Conservation (phyloP, 2,113 vertebrate genomes). For the Kryptolebias marmoratus region DNA sequence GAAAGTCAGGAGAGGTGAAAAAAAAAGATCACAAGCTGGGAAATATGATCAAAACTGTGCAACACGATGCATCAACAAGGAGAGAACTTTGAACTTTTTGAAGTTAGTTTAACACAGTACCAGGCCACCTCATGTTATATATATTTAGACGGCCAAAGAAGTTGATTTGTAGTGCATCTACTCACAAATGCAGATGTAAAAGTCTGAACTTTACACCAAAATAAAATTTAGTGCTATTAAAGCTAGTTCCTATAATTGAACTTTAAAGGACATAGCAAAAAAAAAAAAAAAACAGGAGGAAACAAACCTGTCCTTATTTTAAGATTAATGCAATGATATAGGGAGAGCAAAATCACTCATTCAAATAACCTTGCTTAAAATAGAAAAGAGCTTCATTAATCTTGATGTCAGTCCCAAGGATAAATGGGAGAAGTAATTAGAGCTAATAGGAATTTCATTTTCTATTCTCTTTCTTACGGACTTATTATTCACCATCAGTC, state of each 20-base stretch:
- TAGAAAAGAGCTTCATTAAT: slow-evolving; percentile 79
- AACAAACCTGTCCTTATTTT: slow-evolving; percentile 50
- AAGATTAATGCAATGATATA: slow-evolving; percentile 74
- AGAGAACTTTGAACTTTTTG: slow-evolving; percentile 8
- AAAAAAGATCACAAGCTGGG: slow-evolving; percentile 2
- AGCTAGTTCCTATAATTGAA: slow-evolving; percentile 18
- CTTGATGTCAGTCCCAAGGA: slow-evolving; percentile 77
- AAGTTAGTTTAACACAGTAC: background rate
- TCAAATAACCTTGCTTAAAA: slow-evolving; percentile 81
- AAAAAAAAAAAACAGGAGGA: slow-evolving; percentile 26
- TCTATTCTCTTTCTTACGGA: slow-evolving; percentile 58
- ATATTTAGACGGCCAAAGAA: background rate
- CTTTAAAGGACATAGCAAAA: slow-evolving; percentile 14
- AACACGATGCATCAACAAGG: slow-evolving; percentile 24
- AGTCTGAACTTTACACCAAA: slow-evolving; percentile 40
- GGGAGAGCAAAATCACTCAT: slow-evolving; percentile 73
- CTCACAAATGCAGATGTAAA: slow-evolving; percentile 13
- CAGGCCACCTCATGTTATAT: slow-evolving; percentile 8
- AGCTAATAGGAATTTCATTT: slow-evolving; percentile 79
- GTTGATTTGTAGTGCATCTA: slow-evolving; percentile 27
- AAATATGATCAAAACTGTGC: slow-evolving; percentile 12
- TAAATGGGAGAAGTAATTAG: slow-evolving; percentile 78
- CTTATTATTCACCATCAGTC: slow-evolving; percentile 70
- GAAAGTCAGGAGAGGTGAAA: slow-evolving; percentile 31
- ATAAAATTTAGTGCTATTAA: slow-evolving; percentile 39